Evolutionary conservation across 1,140 invertebrate species (phyloP).

Genomic region (Temnothorax longispinosus): DNA sequence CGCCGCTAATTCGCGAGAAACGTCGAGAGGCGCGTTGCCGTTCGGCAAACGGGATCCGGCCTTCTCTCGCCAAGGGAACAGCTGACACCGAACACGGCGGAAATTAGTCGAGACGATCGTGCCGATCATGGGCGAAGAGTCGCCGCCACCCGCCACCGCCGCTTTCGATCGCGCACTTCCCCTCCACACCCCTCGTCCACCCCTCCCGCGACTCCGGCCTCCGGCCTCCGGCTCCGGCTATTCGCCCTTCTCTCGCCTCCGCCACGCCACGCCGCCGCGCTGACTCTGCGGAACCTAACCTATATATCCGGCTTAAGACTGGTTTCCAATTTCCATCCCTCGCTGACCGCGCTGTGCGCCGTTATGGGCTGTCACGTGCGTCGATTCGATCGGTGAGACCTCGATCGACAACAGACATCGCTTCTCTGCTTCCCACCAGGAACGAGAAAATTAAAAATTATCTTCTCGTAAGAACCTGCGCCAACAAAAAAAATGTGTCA

Average conservation of each 20-base stretch:
- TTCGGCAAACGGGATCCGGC: neutral
- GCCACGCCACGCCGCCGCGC: neutral
- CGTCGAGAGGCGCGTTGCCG: neutral
- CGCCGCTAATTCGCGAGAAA: neutral
- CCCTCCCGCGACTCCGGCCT: neutral
- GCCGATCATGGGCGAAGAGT: neutral
- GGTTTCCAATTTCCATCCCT: neutral
- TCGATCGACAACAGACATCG: too few species aligned
- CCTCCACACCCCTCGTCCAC: too few species aligned
- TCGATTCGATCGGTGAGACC: too few species aligned
- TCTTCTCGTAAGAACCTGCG: neutral
- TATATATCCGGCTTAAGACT: neutral
- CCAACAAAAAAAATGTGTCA: neutral
- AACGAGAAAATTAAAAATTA: neutral
- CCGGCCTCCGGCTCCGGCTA: neutral
- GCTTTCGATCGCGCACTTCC: neutral
- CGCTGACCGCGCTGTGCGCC: too few species aligned
- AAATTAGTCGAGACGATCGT: neutral
- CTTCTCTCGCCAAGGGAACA: slow-evolving; percentile 5
- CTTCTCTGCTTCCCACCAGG: too few species aligned
- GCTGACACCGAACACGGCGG: slow-evolving; percentile 45
- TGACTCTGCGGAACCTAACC: neutral
- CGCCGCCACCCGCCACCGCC: neutral
- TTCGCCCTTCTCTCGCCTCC: neutral
- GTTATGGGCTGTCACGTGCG: too few species aligned